Conservation (phyloP, 2,888 invertebrate species). For the Tinea trinotella region DNA sequence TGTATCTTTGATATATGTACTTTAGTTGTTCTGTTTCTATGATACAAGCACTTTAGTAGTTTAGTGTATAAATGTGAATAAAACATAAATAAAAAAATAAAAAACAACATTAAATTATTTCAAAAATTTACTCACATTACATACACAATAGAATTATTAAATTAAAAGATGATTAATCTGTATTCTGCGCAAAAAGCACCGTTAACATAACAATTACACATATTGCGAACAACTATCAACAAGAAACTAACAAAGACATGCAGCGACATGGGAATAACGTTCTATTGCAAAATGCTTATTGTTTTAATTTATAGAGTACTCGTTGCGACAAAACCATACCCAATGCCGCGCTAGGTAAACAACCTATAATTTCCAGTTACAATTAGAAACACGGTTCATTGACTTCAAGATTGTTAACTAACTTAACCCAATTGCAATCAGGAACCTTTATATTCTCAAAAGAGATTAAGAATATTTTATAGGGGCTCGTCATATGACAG, state of each 20-base stretch:
- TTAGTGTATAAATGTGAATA: too few species aligned
- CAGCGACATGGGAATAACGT: neutral
- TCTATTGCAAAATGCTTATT: slow-evolving; percentile 12
- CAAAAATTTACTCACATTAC: too few species aligned
- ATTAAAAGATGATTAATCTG: too few species aligned
- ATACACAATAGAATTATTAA: too few species aligned
- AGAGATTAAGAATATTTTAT: too few species aligned
- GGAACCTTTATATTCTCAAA: too few species aligned
- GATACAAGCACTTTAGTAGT: too few species aligned
- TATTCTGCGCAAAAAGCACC: neutral
- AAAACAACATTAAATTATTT: too few species aligned
- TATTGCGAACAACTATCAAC: neutral
- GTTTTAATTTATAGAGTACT: neutral
- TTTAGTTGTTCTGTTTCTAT: too few species aligned
- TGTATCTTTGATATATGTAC: too few species aligned
- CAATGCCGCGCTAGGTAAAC: neutral
- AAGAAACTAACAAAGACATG: neutral
- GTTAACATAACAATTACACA: neutral
- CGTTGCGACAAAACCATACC: neutral
- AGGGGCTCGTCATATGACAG: too few species aligned
- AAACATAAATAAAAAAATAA: too few species aligned
- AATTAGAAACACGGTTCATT: slow-evolving; percentile 13
- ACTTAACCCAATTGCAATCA: neutral
- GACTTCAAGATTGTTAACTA: neutral
- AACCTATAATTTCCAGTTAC: slow-evolving; percentile 7